Evolutionary conservation across 1,140 invertebrate genomes (phyloP).

Genomic region (Eriosoma lanigerum): DNA sequence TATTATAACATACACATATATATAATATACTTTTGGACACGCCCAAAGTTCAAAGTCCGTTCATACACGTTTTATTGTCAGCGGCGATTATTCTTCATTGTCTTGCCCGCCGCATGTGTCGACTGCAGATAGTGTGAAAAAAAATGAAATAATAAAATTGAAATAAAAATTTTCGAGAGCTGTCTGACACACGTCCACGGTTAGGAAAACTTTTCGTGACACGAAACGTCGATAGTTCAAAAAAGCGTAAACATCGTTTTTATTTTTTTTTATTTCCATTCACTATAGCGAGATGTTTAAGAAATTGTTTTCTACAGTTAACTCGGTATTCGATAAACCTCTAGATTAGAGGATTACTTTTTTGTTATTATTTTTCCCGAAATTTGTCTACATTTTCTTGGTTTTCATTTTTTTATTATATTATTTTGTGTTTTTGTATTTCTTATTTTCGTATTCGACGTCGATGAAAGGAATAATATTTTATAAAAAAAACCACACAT

Average conservation of each 20-base stretch:
- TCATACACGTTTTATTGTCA: background rate
- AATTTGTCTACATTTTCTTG: background rate
- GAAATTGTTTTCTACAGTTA: no score
- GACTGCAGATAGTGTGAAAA: background rate
- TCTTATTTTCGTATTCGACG: no score
- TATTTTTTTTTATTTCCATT: background rate
- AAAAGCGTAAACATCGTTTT: background rate
- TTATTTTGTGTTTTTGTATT: background rate
- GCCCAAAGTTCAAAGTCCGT: background rate
- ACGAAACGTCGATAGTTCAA: slow-evolving; percentile 20
- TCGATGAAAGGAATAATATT: no score
- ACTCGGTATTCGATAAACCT: no score
- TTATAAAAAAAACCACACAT: background rate
- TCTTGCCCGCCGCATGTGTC: background rate
- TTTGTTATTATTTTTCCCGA: background rate
- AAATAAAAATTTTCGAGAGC: background rate
- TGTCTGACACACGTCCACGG: background rate
- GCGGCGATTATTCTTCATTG: slow-evolving; percentile 4
- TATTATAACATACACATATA: no score
- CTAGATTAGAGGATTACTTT: no score
- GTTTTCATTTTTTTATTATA: background rate
- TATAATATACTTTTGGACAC: background rate
- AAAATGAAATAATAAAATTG: background rate
- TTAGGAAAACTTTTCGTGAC: slow-evolving; percentile 17
- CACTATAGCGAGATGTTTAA: no score